Conservation (phyloP, 1,140 invertebrate species). For the Lucilia cuprina region DNA sequence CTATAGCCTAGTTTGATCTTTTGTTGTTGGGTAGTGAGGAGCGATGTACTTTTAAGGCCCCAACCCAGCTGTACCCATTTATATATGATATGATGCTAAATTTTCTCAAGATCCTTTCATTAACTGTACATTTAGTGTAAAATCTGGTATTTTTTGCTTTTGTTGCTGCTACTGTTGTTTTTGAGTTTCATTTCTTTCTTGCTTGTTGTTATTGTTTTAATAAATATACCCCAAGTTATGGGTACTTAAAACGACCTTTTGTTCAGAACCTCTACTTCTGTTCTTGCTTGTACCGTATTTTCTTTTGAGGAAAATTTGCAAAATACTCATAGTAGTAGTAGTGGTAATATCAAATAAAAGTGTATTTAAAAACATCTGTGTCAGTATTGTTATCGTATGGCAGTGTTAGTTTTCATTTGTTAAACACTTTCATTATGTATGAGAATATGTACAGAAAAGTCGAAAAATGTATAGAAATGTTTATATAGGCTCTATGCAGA, state of each 20-base stretch:
- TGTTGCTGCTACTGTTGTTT: not conserved
- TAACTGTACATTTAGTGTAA: too few relatives aligned
- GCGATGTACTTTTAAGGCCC: too few relatives aligned
- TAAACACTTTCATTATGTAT: not conserved
- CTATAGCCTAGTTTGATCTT: too few relatives aligned
- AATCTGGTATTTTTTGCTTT: not conserved
- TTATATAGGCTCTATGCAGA: too few relatives aligned
- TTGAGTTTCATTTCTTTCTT: too few relatives aligned
- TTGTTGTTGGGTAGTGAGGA: too few relatives aligned
- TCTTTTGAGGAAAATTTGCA: not conserved
- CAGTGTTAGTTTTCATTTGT: not conserved
- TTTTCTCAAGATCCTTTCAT: too few relatives aligned
- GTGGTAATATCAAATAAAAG: not conserved
- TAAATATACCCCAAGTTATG: not conserved
- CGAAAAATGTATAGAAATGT: too few relatives aligned
- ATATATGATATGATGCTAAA: too few relatives aligned
- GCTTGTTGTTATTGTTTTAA: not conserved
- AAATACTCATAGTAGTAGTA: not conserved
- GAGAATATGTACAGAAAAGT: too few relatives aligned
- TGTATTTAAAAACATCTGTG: not conserved
- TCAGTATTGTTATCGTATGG: not conserved
- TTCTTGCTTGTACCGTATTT: not conserved
- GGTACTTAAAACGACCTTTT: not conserved
- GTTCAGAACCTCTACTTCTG: not conserved
- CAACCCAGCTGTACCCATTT: too few relatives aligned